These are phyloP conservation scores for Patella caerulea DNA, from an alignment of 2,888 invertebrate genomes.

Conservation along the genomic window DNA sequence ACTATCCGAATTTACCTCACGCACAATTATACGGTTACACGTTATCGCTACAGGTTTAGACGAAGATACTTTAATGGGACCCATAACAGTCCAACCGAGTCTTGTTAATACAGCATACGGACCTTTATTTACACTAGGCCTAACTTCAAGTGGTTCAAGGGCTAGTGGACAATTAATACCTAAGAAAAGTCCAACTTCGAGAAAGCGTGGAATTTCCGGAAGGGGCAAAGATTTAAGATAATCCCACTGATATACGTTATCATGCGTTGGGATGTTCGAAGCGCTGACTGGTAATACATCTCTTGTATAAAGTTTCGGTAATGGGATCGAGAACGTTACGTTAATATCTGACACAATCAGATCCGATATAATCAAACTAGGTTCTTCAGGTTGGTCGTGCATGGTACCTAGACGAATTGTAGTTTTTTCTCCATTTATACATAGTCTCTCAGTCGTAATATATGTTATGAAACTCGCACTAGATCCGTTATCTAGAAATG, in stretches of 20 bases:
- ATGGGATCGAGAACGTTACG: not conserved
- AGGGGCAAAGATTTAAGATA: not conserved
- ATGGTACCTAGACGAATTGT: conserved; percentile 20
- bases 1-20: not conserved
- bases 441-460: not conserved
- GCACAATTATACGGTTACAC: not conserved
- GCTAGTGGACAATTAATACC: not conserved
- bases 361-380: not conserved
- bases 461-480: conserved; percentile 18
- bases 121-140: not conserved
- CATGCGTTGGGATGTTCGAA: not conserved
- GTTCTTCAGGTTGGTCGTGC: not conserved
- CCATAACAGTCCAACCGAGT: not conserved
- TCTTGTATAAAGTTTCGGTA: not conserved
- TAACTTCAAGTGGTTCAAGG: not conserved
- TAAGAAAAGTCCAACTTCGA: not conserved
- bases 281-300: not conserved
- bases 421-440: conserved; percentile 3
- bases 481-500: conserved; percentile 22
- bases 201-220: not conserved
- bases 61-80: not conserved
- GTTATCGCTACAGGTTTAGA: not conserved
- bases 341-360: not conserved
- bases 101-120: conserved; percentile 9
- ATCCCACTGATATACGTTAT: not conserved